Base-by-base conservation (phyloP, 2,113 vertebrate species). In the Antennarius striatus region DNA sequence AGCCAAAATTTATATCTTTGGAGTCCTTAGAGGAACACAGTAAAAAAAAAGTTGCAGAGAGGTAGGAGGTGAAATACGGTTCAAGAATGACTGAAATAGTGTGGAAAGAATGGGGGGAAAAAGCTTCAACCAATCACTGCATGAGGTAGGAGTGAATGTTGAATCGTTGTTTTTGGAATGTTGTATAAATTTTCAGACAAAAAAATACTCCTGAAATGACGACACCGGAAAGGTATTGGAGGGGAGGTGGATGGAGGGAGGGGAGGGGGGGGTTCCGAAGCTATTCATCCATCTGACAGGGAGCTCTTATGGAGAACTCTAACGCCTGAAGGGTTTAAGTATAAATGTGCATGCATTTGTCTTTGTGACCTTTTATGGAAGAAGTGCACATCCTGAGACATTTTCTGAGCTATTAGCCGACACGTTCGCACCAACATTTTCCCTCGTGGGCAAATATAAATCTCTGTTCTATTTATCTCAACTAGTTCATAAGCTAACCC, bases 361-460 rank as follows among this genome's bases (percentile, higher is more conserved):
- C 36, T 39, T 53, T 48, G 30, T 45, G 30, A 58, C 42, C 5
- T 60, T 49, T 60, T 49, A 15, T 49, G 13, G 30, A 14, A 36
- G 47, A 75, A 13, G 48, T 9, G 8, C 29, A 60, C 57, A 36
- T 48, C 40, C 61, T 30, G 13, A 43, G 61, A 72, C 46, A 65
- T 16, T 0, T 52, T 47, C 16, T 10, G 22, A 53, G 62, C 43
- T 50, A 62, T 56, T 22, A 46, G 51, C 53, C 59, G 22, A 36
- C 70, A 36, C 30, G 40, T 16, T 45, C n/a, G 36, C 42, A 3
- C 47, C 22, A 13, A 59, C 45, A 56, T 70, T 77, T 55, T 54
- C 65, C 67, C 56, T 39, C n/a, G 10, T 12, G 54, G 57, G 61
- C 49, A 84, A 77, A 86, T 40, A 78, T 63, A 76, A 71, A 46